Evolutionary conservation across 2,888 invertebrate genomes (phyloP).

Genomic region (Drymonia ruficornis): DNA sequence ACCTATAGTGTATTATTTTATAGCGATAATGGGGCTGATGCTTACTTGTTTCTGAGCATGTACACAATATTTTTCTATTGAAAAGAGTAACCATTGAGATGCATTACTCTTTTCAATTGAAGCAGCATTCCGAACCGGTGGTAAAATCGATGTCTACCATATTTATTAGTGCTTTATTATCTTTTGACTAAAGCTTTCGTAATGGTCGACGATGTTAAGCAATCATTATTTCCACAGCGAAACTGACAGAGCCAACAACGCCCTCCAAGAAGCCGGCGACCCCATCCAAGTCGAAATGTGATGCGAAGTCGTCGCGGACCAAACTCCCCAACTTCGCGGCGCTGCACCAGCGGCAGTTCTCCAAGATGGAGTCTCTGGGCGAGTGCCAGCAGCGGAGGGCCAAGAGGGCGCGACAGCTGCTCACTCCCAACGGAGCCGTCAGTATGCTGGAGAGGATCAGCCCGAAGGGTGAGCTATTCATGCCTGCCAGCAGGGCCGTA

Average conservation of each 20-base stretch:
- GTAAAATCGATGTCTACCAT: too few species aligned
- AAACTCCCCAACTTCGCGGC: conserved; percentile 89
- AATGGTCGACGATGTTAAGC: too few species aligned
- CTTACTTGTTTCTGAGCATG: too few species aligned
- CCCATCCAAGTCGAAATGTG: conserved; percentile 45
- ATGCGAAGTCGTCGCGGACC: conserved; percentile 73
- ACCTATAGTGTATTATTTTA: too few species aligned
- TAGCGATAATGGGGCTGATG: too few species aligned
- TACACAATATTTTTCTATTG: too few species aligned
- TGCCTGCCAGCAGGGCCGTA: too few species aligned
- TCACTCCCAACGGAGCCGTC: conserved; percentile 57
- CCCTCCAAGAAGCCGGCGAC: conserved; percentile 31
- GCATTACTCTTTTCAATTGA: too few species aligned
- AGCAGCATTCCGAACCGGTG: too few species aligned
- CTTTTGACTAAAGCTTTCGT: too few species aligned
- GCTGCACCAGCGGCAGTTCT: conserved; percentile 87
- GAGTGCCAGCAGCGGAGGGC: conserved; percentile 83
- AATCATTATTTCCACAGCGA: conserved; percentile 47
- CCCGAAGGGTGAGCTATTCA: conserved; percentile 60
- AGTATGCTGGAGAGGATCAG: conserved; percentile 55
- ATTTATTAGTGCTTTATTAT: too few species aligned
- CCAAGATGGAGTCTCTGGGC: conserved; percentile 87
- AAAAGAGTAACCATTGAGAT: too few species aligned
- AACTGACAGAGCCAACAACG: conserved; percentile 39
- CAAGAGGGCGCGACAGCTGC: conserved; percentile 70